Percentiles rank a stretch among this genome's conserved stretches.
Conservation (phyloP, 1,140 invertebrate genomes). For the Drosophila athabasca region DNA sequence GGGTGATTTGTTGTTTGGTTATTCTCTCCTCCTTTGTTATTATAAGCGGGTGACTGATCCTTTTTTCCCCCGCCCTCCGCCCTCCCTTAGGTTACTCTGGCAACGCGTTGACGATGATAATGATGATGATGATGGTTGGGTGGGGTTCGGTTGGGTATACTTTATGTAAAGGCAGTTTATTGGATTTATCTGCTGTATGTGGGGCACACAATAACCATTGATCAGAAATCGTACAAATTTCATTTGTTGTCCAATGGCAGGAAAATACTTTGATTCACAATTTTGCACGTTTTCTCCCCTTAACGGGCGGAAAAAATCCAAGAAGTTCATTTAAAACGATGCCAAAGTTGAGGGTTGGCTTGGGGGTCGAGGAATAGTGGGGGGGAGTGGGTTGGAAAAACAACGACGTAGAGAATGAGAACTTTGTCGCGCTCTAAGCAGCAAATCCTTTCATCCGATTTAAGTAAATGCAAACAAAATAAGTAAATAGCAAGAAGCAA, state of each 20-base stretch:
- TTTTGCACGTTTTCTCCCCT: constrained; percentile 51
- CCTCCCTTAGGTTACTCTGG: constrained; percentile 42
- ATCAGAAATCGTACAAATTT: constrained; percentile 53
- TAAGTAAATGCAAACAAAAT: constrained; percentile 82
- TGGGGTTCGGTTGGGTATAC: background rate
- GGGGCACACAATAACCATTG: constrained; percentile 50
- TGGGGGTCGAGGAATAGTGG: background rate
- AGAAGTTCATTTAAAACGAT: constrained; percentile 52
- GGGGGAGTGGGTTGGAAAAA: background rate
- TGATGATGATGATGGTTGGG: constrained; percentile 6
- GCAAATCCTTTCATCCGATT: constrained; percentile 82
- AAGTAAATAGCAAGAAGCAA: constrained; percentile 82
- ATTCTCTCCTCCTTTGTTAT: constrained; percentile 65
- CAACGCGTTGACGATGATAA: constrained; percentile 39
- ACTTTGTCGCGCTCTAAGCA: constrained; percentile 75
- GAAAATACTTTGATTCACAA: constrained; percentile 41
- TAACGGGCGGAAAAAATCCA: background rate
- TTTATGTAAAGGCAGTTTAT: constrained; percentile 6
- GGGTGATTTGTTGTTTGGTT: constrained; percentile 70
- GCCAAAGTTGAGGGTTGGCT: constrained; percentile 15
- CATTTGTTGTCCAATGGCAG: constrained; percentile 21
- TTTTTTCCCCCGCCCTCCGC: constrained; percentile 28
- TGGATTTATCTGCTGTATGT: constrained; percentile 57
- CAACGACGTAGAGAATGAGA: background rate
- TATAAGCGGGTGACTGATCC: constrained; percentile 76